These are phyloP conservation scores for Nasonia oneida DNA, from an alignment of 2,888 invertebrate species.

Conservation along the genomic window DNA sequence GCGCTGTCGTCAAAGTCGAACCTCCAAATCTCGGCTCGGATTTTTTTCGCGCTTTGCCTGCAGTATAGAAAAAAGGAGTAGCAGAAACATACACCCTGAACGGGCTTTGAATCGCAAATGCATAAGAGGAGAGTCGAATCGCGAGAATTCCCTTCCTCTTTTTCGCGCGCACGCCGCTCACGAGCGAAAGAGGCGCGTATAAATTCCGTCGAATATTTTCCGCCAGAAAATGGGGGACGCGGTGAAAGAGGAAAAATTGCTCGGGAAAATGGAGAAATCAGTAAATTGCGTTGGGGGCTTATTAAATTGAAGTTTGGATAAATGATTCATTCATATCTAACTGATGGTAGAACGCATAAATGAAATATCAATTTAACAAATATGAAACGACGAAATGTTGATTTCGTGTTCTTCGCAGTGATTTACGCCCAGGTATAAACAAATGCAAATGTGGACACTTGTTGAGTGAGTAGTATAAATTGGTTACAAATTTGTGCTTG, in stretches of 20 bases:
- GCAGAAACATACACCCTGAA: constrained; percentile 33
- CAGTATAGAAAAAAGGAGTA: background rate
- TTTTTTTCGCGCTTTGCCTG: background rate
- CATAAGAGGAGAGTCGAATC: constrained; percentile 11
- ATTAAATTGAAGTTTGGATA: background rate
- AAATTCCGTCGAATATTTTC: constrained; percentile 49
- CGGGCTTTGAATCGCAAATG: constrained; percentile 55
- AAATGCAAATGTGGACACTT: background rate
- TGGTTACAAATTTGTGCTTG: background rate
- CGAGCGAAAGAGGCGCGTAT: constrained; percentile 25
- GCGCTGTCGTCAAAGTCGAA: constrained; percentile 6
- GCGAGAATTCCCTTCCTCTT: constrained; percentile 20
- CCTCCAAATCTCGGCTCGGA: background rate
- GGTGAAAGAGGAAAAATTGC: constrained; percentile 12
- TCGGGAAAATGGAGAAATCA: background rate
- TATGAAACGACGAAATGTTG: background rate
- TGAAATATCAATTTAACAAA: background rate
- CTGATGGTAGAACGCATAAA: too few relatives aligned
- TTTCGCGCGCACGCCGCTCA: background rate
- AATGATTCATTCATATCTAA: background rate
- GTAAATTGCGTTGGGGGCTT: background rate
- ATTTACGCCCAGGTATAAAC: background rate
- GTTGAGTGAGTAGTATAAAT: background rate
- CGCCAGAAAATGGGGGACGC: background rate
- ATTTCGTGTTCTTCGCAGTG: background rate